Evolutionary conservation across 2,113 vertebrate species (phyloP), one percentile per base, ranked within the genome.

Genomic region (Xiphophorus maculatus): DNA sequence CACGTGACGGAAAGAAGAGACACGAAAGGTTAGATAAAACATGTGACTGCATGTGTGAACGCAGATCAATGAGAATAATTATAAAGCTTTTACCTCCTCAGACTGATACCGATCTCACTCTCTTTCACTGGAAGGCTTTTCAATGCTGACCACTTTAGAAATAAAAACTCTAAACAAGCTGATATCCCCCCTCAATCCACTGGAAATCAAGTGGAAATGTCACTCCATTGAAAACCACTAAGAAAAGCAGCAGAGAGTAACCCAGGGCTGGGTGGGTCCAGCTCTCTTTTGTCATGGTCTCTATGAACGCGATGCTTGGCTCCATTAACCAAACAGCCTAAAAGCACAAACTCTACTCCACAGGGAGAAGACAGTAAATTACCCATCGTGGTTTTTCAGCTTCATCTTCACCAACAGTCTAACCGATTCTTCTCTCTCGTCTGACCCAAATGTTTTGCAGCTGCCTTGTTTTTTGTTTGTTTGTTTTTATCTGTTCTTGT

Each of bases 261-360:
- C 65, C 80, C 19, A 10, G 0, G 29, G 63, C 69, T 28, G 17
- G 27, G 27, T 22, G 42, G 30, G 29, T 69, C 76, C 66, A 81
- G 30, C 54, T 78, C 63, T 22, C 44, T 42, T 82, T 76, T 74
- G 66, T 83, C 73, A 72, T 40, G 40, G 58, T 82, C 63, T 75
- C 63, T 51, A 86, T 76, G 77, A 68, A 76, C 76, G 73, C 58
- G 51, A 81, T 44, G 72, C 64, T 78, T 35, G 37, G 74, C 76
- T 79, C 77, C 75, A 85, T 88, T 86, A 84, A 80, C 71, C 78
- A 74, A 78, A 78, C 71, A 68, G 69, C 65, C 66, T 73, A 13
- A 67, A 54, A 77, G 68, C 33, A 48, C 64, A 58, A 64, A 69
- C 58, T 35, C 63, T 48, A 44, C 69, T 71, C 40, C 67, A 54